Percentiles rank a stretch among this genome's conserved stretches.
phyloP scores from a whole-genome alignment of 2,113 vertebrate genomes.

The Centropus unirufus region DNA sequence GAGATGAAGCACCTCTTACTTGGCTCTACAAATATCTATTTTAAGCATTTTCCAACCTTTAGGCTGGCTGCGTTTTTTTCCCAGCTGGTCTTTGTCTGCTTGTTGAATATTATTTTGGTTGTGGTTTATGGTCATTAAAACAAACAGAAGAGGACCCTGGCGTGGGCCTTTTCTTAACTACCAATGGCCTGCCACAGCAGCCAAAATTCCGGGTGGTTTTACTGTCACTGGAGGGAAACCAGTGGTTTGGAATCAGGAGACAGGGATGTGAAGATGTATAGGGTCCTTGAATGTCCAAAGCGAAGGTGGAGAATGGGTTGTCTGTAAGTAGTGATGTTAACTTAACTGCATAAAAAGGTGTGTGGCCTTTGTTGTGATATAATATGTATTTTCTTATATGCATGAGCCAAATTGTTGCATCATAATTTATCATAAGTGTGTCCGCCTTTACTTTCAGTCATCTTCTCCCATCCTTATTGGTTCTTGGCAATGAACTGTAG shows the following conservation, averaged over 20 bases:
- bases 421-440: conserved; percentile 80
- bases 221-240: conserved; percentile 51
- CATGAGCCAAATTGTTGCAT: conserved; percentile 82
- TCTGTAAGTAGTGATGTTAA: conserved; percentile 83
- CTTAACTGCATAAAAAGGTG: conserved; percentile 80
- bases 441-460: conserved; percentile 79
- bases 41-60: conserved; percentile 68
- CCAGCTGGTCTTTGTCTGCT: conserved; percentile 69
- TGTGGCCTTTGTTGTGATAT: conserved; percentile 87
- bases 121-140: conserved; percentile 65
- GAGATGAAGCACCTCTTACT: conserved; percentile 68
- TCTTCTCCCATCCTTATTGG: conserved; percentile 75
- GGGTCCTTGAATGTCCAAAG: conserved; percentile 74
- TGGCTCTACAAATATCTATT: conserved; percentile 66
- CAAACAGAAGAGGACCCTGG: conserved; percentile 43
- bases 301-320: conserved; percentile 75
- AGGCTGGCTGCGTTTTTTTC: conserved; percentile 52
- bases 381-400: conserved; percentile 86
- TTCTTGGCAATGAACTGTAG: conserved; percentile 80
- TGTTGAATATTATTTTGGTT: conserved; percentile 59
- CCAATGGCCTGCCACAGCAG: conserved; percentile 54
- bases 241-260: conserved; percentile 74
- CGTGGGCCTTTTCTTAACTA: conserved; percentile 36
- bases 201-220: conserved; percentile 57
- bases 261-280: conserved; percentile 68